Evolutionary conservation across 2,113 vertebrate species (phyloP).

Genomic region (Hippocampus zosterae): DNA sequence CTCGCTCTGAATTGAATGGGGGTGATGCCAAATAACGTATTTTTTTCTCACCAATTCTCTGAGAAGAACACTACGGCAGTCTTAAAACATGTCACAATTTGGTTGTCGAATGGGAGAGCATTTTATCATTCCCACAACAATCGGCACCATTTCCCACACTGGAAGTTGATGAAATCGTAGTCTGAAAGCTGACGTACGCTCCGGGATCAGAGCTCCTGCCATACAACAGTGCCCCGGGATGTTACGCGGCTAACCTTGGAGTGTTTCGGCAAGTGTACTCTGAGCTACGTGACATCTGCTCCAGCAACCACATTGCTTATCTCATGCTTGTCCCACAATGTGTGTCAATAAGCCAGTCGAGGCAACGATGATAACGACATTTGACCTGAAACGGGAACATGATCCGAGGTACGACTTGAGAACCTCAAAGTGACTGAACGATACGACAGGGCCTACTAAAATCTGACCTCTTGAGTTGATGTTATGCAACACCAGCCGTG

Average conservation of each 20-base stretch:
- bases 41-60: background rate
- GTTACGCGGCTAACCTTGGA: constrained; percentile 10
- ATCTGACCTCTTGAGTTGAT: background rate
- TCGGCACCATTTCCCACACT: background rate
- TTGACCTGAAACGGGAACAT: background rate
- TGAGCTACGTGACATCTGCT: constrained; percentile 17
- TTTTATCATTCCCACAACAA: background rate
- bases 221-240: background rate
- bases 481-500: background rate
- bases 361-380: background rate
- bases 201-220: background rate
- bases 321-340: background rate
- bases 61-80: no score
- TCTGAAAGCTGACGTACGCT: background rate
- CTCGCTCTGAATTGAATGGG: background rate
- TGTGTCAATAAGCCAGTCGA: constrained; percentile 19
- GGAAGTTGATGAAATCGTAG: background rate
- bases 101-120: background rate
- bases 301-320: constrained; percentile 30
- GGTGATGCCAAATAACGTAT: background rate
- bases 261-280: constrained; percentile 20
- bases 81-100: no score
- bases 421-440: background rate
- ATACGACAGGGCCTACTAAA: background rate
- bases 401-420: background rate